Evolutionary conservation across 2,113 vertebrate genomes (phyloP).

Genomic region (Bubalus kerabau): DNA sequence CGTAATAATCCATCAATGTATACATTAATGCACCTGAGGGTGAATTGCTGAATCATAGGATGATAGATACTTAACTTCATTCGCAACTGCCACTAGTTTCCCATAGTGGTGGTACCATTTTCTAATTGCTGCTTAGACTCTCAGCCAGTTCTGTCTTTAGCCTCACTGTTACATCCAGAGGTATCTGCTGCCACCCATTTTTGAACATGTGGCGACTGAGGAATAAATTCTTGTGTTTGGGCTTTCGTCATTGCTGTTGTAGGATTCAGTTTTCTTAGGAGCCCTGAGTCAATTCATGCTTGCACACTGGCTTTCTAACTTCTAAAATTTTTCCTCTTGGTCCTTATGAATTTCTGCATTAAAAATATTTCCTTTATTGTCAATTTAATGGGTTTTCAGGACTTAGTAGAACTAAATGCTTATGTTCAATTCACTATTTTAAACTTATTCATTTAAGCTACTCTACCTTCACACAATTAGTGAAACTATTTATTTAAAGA

Average conservation of each 20-base stretch:
- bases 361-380: neutral
- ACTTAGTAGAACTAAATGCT: neutral
- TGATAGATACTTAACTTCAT: neutral
- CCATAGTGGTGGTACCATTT: neutral
- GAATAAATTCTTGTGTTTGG: neutral
- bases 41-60: neutral
- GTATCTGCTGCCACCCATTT: neutral
- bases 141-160: neutral
- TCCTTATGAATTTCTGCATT: neutral
- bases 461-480: neutral
- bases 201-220: neutral
- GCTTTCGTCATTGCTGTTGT: neutral
- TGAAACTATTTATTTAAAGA: neutral
- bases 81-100: neutral
- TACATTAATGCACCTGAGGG: neutral
- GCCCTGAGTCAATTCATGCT: neutral
- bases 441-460: neutral
- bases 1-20: no score
- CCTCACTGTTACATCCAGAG: neutral
- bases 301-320: neutral
- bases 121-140: neutral
- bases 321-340: neutral
- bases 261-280: neutral
- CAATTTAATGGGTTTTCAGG: neutral
- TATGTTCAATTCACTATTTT: neutral